Evolutionary conservation across 2,113 vertebrate species (phyloP), one percentile per base, ranked within the genome.

Genomic region (Micronycteris hirsuta): DNA sequence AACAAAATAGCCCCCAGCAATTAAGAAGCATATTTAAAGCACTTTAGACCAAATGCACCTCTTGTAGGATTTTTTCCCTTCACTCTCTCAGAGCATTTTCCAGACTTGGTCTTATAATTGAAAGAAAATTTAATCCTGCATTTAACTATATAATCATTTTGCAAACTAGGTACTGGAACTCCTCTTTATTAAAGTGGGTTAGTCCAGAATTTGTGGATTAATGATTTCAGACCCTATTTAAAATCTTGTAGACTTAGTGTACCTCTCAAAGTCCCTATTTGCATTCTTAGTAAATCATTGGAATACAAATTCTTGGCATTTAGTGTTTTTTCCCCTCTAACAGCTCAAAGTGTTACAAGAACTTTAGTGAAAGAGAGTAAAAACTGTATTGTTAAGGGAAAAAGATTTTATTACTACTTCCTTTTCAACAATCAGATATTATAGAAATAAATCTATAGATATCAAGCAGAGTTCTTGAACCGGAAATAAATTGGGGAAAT

Each of bases 121-220:
- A 95, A 96, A 97, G 96, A 94, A 98, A 98, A 97, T 92, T 97
- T 96, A 97, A 97, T 97, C 91, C 95, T 94, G 87, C 93, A 96
- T 98, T 98, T 98, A 97, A 98, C 93, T 97, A 95, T 98, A 97
- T 96, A 95, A 97, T 98, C 90, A 90, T 96, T 97, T 96, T 97
- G 97, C 94, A 97, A 97, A 96, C 95, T 97, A 92, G 91, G 54
- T 93, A 68, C 61, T 98, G 96, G 78, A 97, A 97, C 83, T 70
- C 6, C 78, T 95, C 82, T 98, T 96, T 94, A 87, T 95, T 95
- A 85, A 89, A 93, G 33, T 36, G 71, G 93, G 92, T 96, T 97
- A 96, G 86, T 92, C 83, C 6, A 31, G 89, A 89, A 92, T 91
- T 83, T 96, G 86, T 94, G 95, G 91, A 97, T 97, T 97, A 97